Percentiles rank a stretch among this genome's conserved stretches.
phyloP scores from a whole-genome alignment of 2,888 invertebrate genomes.

The Cancer borealis region DNA sequence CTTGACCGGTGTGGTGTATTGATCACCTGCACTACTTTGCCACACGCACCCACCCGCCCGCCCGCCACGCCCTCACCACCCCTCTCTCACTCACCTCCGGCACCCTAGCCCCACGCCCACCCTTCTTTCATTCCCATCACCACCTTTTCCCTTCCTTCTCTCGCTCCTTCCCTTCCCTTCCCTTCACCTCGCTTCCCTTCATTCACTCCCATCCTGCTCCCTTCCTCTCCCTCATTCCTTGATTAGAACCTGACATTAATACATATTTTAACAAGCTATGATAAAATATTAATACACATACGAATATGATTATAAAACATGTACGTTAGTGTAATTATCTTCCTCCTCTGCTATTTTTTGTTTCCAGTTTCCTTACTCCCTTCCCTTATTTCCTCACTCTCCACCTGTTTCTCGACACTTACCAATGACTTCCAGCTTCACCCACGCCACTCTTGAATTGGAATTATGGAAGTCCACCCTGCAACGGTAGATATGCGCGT shows the following conservation, averaged over 20 bases:
- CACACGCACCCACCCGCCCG: conserved; percentile 36
- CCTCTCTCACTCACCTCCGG: not conserved
- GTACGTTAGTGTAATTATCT: not conserved
- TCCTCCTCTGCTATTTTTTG: not conserved
- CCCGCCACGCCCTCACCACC: conserved; percentile 33
- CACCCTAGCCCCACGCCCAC: not conserved
- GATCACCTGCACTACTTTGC: conserved; percentile 50
- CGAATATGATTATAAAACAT: not conserved
- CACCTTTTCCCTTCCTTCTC: not conserved
- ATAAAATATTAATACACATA: not conserved
- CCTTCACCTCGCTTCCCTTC: not conserved
- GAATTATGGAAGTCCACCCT: conserved; percentile 74
- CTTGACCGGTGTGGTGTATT: conserved; percentile 45
- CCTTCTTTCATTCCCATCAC: not conserved
- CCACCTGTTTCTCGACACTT: conserved; percentile 31
- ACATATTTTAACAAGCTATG: not conserved
- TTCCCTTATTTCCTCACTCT: not conserved
- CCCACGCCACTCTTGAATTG: conserved; percentile 69
- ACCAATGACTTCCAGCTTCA: conserved; percentile 74
- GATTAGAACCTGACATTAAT: not conserved
- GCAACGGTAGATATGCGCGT: conserved; percentile 72
- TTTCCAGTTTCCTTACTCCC: not conserved
- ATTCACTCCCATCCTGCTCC: not conserved
- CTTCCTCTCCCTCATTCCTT: not conserved
- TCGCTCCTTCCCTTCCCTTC: not conserved